phyloP scores from a whole-genome alignment of 2,888 invertebrate genomes.

The Drosophila multiciliata region DNA sequence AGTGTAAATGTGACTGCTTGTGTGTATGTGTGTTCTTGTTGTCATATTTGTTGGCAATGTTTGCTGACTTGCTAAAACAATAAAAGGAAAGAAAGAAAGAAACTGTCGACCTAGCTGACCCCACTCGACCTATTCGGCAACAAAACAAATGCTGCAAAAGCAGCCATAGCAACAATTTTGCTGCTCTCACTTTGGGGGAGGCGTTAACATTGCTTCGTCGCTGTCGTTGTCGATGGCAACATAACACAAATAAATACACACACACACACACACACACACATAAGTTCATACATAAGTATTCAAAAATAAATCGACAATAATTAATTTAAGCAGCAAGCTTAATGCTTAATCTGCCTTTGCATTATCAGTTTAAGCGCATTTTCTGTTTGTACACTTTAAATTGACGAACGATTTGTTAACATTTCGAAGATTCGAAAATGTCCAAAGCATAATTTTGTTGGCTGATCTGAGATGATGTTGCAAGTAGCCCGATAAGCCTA shows the following conservation, averaged over 20 bases:
- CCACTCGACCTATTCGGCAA: constrained; percentile 13
- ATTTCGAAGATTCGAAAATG: constrained; percentile 2
- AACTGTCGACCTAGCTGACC: constrained; percentile 14
- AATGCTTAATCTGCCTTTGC: constrained; percentile 16
- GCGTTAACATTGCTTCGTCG: constrained; percentile 31
- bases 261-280: not conserved
- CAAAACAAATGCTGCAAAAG: constrained; percentile 1
- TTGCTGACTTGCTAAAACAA: not conserved
- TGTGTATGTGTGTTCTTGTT: constrained; percentile 16
- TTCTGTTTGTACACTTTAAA: not conserved
- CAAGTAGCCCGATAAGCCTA: constrained; percentile 21
- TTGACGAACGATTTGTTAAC: constrained; percentile 19
- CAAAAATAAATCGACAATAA: constrained; percentile 53
- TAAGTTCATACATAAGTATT: constrained; percentile 11
- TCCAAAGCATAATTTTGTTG: constrained; percentile 8
- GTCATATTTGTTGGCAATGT: constrained; percentile 12
- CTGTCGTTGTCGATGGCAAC: constrained; percentile 16
- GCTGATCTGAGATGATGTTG: constrained; percentile 38
- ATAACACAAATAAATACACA: constrained; percentile 8
- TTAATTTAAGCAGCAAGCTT: constrained; percentile 38
- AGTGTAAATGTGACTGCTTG: not conserved
- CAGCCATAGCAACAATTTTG: constrained; percentile 9
- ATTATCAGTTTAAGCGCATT: constrained; percentile 38
- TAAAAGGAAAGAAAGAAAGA: not conserved
- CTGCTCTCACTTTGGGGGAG: constrained; percentile 38